A percentile compares a stretch with the other conserved stretches of the same genome.
These are phyloP conservation scores for Cyphomyrmex costatus DNA, from an alignment of 1,140 invertebrate species.

Conservation along the genomic window DNA sequence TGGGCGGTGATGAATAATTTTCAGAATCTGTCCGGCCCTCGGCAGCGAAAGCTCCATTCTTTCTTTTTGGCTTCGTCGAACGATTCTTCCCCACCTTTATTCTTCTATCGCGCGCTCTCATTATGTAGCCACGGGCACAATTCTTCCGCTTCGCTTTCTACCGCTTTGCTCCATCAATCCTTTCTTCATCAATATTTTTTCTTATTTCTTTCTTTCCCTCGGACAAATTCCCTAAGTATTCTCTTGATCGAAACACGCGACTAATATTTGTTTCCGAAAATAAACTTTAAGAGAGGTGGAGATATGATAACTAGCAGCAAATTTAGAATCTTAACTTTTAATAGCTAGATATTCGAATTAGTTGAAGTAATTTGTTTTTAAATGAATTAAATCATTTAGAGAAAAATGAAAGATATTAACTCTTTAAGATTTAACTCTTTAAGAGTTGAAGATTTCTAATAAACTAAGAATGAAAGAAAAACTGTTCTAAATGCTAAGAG, in stretches of 20 bases:
- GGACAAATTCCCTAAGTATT: neutral
- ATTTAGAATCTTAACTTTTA: neutral
- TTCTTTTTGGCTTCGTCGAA: constrained; percentile 54
- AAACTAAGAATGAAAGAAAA: too few species aligned
- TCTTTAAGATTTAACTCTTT: too few species aligned
- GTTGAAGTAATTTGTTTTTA: neutral
- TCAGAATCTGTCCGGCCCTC: constrained; percentile 37
- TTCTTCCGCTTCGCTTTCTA: constrained; percentile 51
- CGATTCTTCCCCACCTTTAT: constrained; percentile 41
- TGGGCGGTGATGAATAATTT: constrained; percentile 56
- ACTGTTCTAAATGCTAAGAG: too few species aligned
- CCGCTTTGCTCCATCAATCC: constrained; percentile 3
- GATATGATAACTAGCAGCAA: neutral
- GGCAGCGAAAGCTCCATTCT: constrained; percentile 1
- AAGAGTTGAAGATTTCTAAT: too few species aligned
- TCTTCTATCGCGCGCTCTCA: constrained; percentile 54
- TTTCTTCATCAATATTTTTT: constrained; percentile 46
- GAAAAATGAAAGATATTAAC: neutral
- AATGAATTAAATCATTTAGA: neutral
- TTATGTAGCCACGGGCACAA: constrained; percentile 38
- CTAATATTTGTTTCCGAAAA: constrained; percentile 22
- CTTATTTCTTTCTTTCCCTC: neutral
- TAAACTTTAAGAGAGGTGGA: neutral
- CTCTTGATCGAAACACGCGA: neutral
- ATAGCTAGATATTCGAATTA: neutral